These are phyloP conservation scores for Melinaea menophilus DNA, from an alignment of 2,888 invertebrate genomes.

Conservation along the genomic window DNA sequence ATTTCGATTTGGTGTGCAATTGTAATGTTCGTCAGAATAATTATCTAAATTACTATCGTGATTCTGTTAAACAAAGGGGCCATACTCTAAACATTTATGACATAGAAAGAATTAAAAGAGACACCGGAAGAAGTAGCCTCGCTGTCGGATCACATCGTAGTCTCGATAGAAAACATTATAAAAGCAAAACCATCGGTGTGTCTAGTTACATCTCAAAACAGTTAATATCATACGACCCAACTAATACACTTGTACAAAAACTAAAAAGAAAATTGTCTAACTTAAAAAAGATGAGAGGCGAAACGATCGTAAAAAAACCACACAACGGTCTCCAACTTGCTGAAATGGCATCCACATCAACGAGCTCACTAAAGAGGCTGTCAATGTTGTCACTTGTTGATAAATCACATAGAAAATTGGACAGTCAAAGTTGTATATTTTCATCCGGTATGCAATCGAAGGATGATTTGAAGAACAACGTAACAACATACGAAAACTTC, in stretches of 20 bases:
- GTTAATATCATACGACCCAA: constrained; percentile 70
- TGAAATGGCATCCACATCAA: constrained; percentile 69
- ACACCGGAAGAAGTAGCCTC: constrained; percentile 57
- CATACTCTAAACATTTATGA: constrained; percentile 70
- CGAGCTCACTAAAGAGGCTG: constrained; percentile 67
- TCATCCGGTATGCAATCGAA: constrained; percentile 60
- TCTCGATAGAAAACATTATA: constrained; percentile 69
- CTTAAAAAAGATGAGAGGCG: constrained; percentile 72
- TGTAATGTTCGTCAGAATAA: constrained; percentile 71
- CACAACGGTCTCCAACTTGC: constrained; percentile 71
- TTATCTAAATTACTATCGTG: constrained; percentile 61
- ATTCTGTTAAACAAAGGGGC: constrained; percentile 56
- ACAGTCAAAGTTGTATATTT: constrained; percentile 70
- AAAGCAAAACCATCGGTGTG: constrained; percentile 69
- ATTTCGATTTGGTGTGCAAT: constrained; percentile 70
- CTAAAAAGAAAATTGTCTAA: constrained; percentile 73
- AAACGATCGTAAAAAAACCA: constrained; percentile 68
- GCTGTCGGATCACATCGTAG: constrained; percentile 66
- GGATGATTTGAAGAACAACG: constrained; percentile 60
- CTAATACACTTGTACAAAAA: constrained; percentile 71
- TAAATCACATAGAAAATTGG: constrained; percentile 65
- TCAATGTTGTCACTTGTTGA: constrained; percentile 70
- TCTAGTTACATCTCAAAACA: constrained; percentile 74
- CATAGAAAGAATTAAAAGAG: constrained; percentile 67
- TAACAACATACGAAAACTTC: constrained; percentile 65